Base-by-base conservation (phyloP, 2,888 invertebrate species). In the Clusia tigrina region DNA sequence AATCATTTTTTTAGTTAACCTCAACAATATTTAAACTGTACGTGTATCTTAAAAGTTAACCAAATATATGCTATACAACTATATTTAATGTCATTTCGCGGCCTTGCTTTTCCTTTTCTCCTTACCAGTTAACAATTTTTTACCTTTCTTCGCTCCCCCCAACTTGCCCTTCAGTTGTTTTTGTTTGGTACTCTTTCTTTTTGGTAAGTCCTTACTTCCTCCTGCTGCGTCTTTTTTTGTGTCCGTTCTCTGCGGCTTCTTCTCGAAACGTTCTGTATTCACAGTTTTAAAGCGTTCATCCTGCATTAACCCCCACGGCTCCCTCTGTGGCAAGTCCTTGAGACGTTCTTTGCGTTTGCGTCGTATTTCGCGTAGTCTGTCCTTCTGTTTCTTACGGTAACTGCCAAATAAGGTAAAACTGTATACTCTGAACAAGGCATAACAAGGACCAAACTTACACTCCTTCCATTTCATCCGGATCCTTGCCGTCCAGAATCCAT, bases 401-500 rank as follows among this genome's bases (percentile, higher is more conserved):
- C 82, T 82, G 60, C 2, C 65, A 67, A 42, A 26, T 18, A 42
- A 12, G 42, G 6, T 17, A 42, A 15, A 42, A 42, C 10, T n/a
- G 42, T 42, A 42, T 42, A 42, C 12, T n/a, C 10, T 42, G 32
- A 42, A 17, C n/a, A 15, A 42, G n/a, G 10, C 1, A 3, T n/a
- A 6, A 20, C 6, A n/a, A n/a, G n/a, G n/a, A n/a, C n/a, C n/a
- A n/a, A n/a, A 63, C 74, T 83, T 73, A 88, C 88, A 87, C 83
- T 22, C 84, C 85, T 78, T 92, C 91, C 85, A 91, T 91, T 77
- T 89, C 86, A 58, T 92, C 92, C 0, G 93, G 92, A 84, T 94
- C 91, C 65, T 90, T 88, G 2, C 95, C 96, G 66, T 95, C 92
- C 76, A 94, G 84, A 69, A 96, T 90, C 86, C 96, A 89, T 62